phyloP scores from a whole-genome alignment of 2,888 invertebrate genomes.

The Orthonychiurus folsomi region DNA sequence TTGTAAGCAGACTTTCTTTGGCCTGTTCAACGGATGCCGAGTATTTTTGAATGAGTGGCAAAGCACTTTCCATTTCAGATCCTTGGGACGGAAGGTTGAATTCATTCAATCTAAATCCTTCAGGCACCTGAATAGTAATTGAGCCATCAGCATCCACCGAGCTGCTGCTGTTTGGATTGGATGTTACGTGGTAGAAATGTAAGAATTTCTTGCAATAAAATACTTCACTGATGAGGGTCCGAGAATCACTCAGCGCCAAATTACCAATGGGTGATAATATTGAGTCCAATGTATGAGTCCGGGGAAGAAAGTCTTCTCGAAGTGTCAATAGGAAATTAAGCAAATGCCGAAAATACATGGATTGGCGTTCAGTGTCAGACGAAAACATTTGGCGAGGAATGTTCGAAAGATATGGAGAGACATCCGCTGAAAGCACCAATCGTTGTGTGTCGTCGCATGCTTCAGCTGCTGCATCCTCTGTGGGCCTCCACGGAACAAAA shows the following conservation, averaged over 20 bases:
- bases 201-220: constrained; percentile 33
- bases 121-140: constrained; percentile 26
- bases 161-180: constrained; percentile 3
- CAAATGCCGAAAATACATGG: constrained; percentile 30
- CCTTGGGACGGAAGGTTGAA: constrained; percentile 14
- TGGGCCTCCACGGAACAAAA: constrained; percentile 32
- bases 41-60: not conserved
- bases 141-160: constrained; percentile 2
- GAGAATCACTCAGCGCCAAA: constrained; percentile 24
- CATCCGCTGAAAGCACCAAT: constrained; percentile 20
- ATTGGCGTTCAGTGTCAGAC: constrained; percentile 24
- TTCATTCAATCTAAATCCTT: constrained; percentile 32
- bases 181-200: constrained; percentile 22
- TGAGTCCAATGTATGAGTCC: constrained; percentile 34
- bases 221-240: constrained; percentile 33
- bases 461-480: constrained; percentile 20
- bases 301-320: constrained; percentile 34
- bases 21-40: constrained; percentile 4
- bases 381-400: constrained; percentile 21
- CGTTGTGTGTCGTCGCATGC: constrained; percentile 33
- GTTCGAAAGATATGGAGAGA: constrained; percentile 24
- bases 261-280: constrained; percentile 24
- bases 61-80: not conserved
- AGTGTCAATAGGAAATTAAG: constrained; percentile 31
- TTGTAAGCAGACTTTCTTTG: constrained; percentile 11